phyloP scores from a whole-genome alignment of 2,888 invertebrate genomes.

The Melitaea athalia region DNA sequence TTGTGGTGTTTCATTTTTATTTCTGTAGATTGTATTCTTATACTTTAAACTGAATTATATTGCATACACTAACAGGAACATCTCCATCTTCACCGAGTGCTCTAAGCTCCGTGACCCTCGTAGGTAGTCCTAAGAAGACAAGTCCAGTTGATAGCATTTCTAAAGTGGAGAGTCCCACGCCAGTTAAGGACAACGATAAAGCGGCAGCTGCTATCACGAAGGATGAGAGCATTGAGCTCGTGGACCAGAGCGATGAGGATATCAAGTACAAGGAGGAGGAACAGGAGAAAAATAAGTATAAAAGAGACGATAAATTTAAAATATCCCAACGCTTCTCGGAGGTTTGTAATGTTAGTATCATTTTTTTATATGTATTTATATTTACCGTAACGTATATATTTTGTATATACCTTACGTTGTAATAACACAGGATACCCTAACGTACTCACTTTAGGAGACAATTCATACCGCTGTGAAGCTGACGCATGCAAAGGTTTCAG shows the following conservation, averaged over 20 bases:
- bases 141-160: slow-evolving; percentile 58
- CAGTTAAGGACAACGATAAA: slow-evolving; percentile 60
- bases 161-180: slow-evolving; percentile 52
- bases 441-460: too few species aligned
- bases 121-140: slow-evolving; percentile 81
- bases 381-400: too few species aligned
- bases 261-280: slow-evolving; percentile 70
- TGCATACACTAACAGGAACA: slow-evolving; percentile 52
- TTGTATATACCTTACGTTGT: too few species aligned
- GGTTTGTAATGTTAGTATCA: slow-evolving; percentile 50
- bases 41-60: too few species aligned
- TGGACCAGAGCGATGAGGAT: slow-evolving; percentile 75
- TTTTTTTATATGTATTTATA: not conserved
- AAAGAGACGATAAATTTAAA: slow-evolving; percentile 72
- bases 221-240: slow-evolving; percentile 74
- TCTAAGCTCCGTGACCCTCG: slow-evolving; percentile 87
- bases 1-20: too few species aligned
- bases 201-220: slow-evolving; percentile 60
- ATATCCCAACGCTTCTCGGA: slow-evolving; percentile 75
- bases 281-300: slow-evolving; percentile 66
- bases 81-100: slow-evolving; percentile 88
- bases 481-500: too few species aligned
- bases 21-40: too few species aligned
- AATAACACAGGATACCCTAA: too few species aligned
- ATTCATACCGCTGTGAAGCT: too few species aligned